Evolutionary conservation across 2,888 invertebrate species (phyloP), one percentile per base, ranked within the genome.

Genomic region (Trissolcus brochymenae): DNA sequence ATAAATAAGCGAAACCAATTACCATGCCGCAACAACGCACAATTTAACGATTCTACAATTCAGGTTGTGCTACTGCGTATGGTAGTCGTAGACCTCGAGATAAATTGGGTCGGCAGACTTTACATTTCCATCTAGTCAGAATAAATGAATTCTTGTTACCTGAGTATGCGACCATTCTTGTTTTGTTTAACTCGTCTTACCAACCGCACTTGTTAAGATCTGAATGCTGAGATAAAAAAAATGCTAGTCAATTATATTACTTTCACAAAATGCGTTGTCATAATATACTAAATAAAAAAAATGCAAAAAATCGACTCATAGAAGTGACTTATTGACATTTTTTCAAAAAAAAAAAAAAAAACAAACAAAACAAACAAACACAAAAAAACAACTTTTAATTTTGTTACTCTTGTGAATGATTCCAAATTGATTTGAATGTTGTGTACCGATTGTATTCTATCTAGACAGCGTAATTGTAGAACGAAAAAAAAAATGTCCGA

Each of bases 61-160:
- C 56, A 71, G 61, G 67, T 71, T 55, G 49, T 21, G 68, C 53
- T 56, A 29, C 76, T 66, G 65, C 78, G 79, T 79, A 81, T 80
- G 79, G 78, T 67, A 74, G 81, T 81, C 79, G 79, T 81, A 76
- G 43, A 74, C 79, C 75, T 70, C 61, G 79, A 84, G 85, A 87
- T 86, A 87, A 87, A 87, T 87, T 85, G 84, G 84, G 83, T 84
- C 82, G 84, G 75, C 61, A 81, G 84, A 87, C 84, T 86, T 86
- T 85, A 85, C 85, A 84, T 86, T 86, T 85, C 84, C 84, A 84
- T 85, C 82, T 82, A 82, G 82, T 81, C 84, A 79, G 86, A 86
- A 87, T 86, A 87, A 87, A 87, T 87, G 87, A 84, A 84, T 82
- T 83, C 86, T 87, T 85, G 86, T 87, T 87, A 87, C 85, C 81